Conservation (phyloP, 2,113 vertebrate genomes). For the Crotalus tigris region DNA sequence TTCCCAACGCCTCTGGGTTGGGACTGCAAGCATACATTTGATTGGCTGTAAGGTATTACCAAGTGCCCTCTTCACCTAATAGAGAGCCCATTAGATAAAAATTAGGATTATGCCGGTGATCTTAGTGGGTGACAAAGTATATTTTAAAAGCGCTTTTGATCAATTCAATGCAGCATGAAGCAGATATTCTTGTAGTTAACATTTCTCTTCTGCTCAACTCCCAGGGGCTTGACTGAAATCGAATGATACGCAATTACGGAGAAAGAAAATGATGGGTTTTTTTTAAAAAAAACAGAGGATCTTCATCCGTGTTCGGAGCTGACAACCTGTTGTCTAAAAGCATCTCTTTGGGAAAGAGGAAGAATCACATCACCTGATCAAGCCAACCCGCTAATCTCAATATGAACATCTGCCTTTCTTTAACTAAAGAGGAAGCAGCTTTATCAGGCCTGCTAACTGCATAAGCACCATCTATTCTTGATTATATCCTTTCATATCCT, state of each 20-base stretch:
- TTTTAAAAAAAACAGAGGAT: too few species aligned
- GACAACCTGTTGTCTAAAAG: neutral
- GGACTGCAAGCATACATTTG: neutral
- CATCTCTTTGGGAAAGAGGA: neutral
- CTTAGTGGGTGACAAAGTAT: neutral
- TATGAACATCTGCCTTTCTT: neutral
- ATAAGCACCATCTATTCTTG: neutral
- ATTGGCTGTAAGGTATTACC: neutral
- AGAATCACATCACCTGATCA: neutral
- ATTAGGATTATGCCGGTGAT: neutral
- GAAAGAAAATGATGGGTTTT: fast-evolving
- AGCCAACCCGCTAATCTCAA: neutral
- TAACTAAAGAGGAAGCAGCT: neutral
- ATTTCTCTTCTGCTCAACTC: neutral
- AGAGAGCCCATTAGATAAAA: neutral
- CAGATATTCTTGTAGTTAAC: neutral
- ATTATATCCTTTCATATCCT: neutral
- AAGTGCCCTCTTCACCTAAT: neutral
- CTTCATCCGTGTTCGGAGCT: neutral
- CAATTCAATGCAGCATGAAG: neutral
- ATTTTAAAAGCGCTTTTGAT: neutral
- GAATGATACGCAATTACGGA: neutral
- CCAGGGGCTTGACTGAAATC: neutral
- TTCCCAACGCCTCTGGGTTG: neutral
- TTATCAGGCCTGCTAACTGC: neutral